These are phyloP conservation scores for Drosophila nr. perissopoda DNA, from an alignment of 2,888 invertebrate genomes.

Conservation along the genomic window DNA sequence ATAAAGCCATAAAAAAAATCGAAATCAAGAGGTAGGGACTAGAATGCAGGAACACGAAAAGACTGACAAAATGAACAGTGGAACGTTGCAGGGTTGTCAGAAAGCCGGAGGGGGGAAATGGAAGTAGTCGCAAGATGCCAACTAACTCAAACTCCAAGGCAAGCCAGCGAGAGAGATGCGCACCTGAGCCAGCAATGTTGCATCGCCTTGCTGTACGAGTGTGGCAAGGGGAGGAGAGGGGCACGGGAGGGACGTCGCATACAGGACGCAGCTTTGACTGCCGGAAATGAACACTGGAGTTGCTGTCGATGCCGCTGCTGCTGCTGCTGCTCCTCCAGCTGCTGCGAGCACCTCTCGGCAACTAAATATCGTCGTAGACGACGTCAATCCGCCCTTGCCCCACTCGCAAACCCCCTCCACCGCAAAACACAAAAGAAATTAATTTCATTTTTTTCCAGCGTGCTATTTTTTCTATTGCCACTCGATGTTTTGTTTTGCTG, in stretches of 20 bases:
- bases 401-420: constrained; percentile 7
- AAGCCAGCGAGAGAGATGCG: constrained; percentile 30
- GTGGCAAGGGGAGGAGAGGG: constrained; percentile 3
- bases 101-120: not conserved
- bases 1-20: constrained; percentile 13
- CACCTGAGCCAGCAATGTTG: constrained; percentile 59
- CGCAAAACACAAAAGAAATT: constrained; percentile 84
- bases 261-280: constrained; percentile 78
- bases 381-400: constrained; percentile 4
- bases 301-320: constrained; percentile 30
- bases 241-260: not conserved
- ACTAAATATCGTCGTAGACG: constrained; percentile 54
- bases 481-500: constrained; percentile 73
- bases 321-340: constrained; percentile 24
- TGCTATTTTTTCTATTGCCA: constrained; percentile 51
- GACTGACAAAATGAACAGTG: constrained; percentile 44
- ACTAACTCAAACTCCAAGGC: constrained; percentile 66
- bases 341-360: constrained; percentile 29
- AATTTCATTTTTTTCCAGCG: constrained; percentile 81
- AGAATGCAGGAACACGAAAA: constrained; percentile 35
- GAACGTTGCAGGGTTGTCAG: constrained; percentile 12
- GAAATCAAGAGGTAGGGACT: constrained; percentile 7
- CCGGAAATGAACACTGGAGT: constrained; percentile 79
- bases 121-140: constrained; percentile 63
- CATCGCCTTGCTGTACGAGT: not conserved